Conservation (phyloP, 37 sponge, comb jelly and placozoan genomes). For the Geodia barretti region DNA sequence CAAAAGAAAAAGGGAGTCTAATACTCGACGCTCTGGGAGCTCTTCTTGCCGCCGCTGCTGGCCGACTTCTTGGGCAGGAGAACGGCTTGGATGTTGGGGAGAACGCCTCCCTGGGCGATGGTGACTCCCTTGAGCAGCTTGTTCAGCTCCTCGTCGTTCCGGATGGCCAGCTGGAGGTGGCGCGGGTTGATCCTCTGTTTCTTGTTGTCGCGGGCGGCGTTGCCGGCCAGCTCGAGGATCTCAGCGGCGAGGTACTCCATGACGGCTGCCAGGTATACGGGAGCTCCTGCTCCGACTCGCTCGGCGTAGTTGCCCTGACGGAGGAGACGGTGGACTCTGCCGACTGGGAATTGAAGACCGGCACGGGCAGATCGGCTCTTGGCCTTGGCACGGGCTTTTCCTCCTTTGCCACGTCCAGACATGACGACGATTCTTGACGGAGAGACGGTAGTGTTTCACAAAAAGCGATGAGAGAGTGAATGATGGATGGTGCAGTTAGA, state of each 20-base stretch:
- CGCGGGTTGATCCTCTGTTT: constrained; percentile 95
- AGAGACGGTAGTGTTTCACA: neutral
- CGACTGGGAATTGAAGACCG: constrained; percentile 95
- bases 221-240: constrained; percentile 97
- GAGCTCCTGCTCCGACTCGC: constrained; percentile 91
- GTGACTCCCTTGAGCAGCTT: constrained; percentile 92
- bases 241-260: constrained; percentile 97
- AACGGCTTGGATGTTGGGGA: constrained; percentile 97
- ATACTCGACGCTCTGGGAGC: constrained; percentile 19
- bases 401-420: constrained; percentile 97
- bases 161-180: constrained; percentile 95
- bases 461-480: neutral
- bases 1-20: neutral
- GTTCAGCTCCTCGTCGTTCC: constrained; percentile 98
- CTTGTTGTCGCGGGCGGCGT: constrained; percentile 99
- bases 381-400: constrained; percentile 86
- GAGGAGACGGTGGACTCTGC: constrained; percentile 89
- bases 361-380: constrained; percentile 89
- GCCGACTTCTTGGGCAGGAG: constrained; percentile 94
- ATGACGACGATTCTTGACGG: constrained; percentile 38
- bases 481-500: neutral
- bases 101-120: constrained; percentile 95
- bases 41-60: neutral
- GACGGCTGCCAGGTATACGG: constrained; percentile 94
- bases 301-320: constrained; percentile 87